A percentile compares a stretch with the other conserved stretches of the same genome.
phyloP scores from a whole-genome alignment of 2,888 invertebrate genomes.

The Acronicta psi region DNA sequence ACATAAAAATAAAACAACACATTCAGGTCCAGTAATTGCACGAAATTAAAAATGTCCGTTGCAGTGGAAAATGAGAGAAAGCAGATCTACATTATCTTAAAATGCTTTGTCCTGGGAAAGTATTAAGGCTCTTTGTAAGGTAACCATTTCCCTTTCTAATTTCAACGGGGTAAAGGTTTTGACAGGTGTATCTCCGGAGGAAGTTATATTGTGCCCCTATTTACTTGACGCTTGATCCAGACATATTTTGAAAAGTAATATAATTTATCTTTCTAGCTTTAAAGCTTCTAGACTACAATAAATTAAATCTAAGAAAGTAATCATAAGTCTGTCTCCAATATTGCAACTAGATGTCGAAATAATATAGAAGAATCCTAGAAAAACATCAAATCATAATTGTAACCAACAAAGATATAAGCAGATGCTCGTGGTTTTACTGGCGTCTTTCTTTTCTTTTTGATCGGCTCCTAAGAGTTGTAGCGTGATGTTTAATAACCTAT shows the following conservation, averaged over 20 bases:
- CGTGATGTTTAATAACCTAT: too few species aligned
- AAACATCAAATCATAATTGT: too few species aligned
- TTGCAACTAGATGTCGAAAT: too few species aligned
- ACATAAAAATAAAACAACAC: neutral
- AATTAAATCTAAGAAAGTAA: too few species aligned
- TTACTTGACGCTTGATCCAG: neutral
- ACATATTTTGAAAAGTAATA: neutral
- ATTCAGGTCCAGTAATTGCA: conserved; percentile 5
- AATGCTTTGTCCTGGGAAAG: conserved; percentile 9
- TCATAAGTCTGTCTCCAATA: too few species aligned
- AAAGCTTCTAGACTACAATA: too few species aligned
- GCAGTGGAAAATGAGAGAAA: conserved; percentile 18
- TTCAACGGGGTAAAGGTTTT: conserved; percentile 9
- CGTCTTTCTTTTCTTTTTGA: too few species aligned
- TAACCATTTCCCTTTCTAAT: conserved; percentile 7
- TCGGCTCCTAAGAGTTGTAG: too few species aligned
- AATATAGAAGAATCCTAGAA: too few species aligned
- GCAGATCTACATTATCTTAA: conserved; percentile 28
- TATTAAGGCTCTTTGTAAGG: conserved; percentile 7
- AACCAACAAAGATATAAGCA: too few species aligned
- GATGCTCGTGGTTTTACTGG: too few species aligned
- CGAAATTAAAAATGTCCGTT: conserved; percentile 15
- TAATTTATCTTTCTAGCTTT: too few species aligned
- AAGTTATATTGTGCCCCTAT: conserved; percentile 5
- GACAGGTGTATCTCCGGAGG: conserved; percentile 3